Conservation (phyloP, 2,888 invertebrate genomes). For the Icerya purchasi region DNA sequence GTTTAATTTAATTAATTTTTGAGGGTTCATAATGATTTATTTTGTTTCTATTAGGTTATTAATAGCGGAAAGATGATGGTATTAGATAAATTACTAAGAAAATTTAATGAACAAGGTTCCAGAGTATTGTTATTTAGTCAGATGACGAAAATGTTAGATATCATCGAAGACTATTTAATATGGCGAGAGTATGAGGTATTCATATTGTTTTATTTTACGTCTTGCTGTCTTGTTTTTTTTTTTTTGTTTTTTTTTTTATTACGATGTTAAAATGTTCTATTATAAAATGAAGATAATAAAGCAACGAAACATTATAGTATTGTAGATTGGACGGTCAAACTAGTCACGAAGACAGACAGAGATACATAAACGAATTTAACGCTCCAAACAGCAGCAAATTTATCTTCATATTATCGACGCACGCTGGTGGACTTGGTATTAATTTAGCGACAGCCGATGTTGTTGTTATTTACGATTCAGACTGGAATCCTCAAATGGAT, state of each 20-base stretch:
- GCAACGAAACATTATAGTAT: too few relatives aligned
- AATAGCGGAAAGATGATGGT: constrained; percentile 94
- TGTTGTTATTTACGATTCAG: constrained; percentile 29
- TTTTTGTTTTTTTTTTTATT: too few relatives aligned
- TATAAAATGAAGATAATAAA: too few relatives aligned
- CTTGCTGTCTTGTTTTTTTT: too few relatives aligned
- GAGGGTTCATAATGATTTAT: background rate
- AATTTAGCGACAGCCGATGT: constrained; percentile 94
- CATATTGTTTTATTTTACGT: constrained; percentile 20
- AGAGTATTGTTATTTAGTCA: constrained; percentile 86
- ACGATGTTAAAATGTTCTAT: too few relatives aligned
- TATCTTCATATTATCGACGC: constrained; percentile 94
- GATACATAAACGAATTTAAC: constrained; percentile 89
- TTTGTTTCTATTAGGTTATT: constrained; percentile 15
- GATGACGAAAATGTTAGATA: constrained; percentile 91
- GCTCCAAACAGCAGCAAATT: constrained; percentile 76
- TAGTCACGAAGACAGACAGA: constrained; percentile 84
- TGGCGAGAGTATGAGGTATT: constrained; percentile 51
- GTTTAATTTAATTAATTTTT: too few relatives aligned
- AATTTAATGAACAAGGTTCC: constrained; percentile 70
- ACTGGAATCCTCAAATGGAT: constrained; percentile 98
- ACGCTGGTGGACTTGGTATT: constrained; percentile 94
- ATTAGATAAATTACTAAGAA: constrained; percentile 79
- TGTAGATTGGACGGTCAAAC: constrained; percentile 89
- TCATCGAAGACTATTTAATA: constrained; percentile 83